Percentiles rank a stretch among this genome's conserved stretches.
Evolutionary conservation across 2,113 vertebrate genomes (phyloP).

Genomic region (Prunella fulvescens): DNA sequence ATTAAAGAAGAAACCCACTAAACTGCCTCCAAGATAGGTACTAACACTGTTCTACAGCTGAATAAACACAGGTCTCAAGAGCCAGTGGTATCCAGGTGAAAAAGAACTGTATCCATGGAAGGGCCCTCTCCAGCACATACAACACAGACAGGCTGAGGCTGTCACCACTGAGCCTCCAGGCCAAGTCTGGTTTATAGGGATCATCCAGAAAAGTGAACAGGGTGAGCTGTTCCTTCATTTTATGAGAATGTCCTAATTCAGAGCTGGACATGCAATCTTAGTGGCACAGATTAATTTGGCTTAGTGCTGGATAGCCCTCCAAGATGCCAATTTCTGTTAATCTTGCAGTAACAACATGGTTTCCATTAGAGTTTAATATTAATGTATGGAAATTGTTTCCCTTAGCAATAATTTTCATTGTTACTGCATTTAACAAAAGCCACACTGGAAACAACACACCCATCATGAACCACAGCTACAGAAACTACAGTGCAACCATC

Average conservation of each 20-base stretch:
- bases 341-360: background rate
- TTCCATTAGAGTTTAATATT: conserved; percentile 15
- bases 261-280: background rate
- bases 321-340: background rate
- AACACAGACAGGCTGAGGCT: background rate
- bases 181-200: background rate
- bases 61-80: conserved; percentile 20
- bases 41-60: conserved; percentile 24
- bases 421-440: conserved; percentile 37
- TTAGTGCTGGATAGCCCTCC: background rate
- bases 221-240: background rate
- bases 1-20: background rate
- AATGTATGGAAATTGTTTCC: background rate
- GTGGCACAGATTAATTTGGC: background rate
- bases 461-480: background rate
- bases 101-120: background rate
- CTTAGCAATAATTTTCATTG: background rate
- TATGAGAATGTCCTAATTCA: background rate
- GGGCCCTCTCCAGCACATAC: background rate
- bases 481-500: background rate
- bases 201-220: background rate
- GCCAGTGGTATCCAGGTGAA: background rate
- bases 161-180: background rate
- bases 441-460: background rate
- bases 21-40: background rate